These are phyloP conservation scores for Dryoscopus gambensis DNA, from an alignment of 2,113 vertebrate species.

Conservation along the genomic window DNA sequence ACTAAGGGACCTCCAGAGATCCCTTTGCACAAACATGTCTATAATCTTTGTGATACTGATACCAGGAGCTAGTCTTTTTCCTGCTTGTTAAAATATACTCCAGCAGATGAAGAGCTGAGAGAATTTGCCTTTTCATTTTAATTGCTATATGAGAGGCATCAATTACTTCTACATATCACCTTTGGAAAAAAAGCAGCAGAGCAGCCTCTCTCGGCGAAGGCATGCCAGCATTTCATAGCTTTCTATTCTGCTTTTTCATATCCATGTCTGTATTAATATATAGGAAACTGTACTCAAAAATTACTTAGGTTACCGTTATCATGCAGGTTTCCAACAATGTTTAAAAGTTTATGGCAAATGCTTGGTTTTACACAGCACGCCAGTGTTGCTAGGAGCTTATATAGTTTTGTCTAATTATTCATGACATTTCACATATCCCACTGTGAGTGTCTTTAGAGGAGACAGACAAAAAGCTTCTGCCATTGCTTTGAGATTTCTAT, in stretches of 20 bases:
- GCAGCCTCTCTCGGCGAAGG: background rate
- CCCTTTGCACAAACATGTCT: background rate
- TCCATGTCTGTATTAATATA: background rate
- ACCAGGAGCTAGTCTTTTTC: background rate
- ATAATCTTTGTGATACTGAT: background rate
- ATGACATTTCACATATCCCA: conserved; percentile 56
- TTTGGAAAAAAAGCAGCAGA: background rate
- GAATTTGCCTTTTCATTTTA: background rate
- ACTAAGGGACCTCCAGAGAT: background rate
- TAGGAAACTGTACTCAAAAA: background rate
- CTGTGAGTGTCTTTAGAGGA: conserved; percentile 25
- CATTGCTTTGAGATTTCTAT: conserved; percentile 11
- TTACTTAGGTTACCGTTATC: background rate
- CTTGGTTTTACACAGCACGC: background rate
- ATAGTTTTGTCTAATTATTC: conserved; percentile 64
- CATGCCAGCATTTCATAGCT: background rate
- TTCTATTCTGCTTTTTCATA: background rate
- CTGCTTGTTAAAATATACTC: background rate
- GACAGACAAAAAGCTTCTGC: conserved; percentile 37
- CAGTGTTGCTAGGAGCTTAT: conserved; percentile 32
- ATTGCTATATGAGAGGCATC: background rate
- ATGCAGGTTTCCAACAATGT: conserved; percentile 18
- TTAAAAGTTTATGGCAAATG: conserved; percentile 27
- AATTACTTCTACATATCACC: background rate
- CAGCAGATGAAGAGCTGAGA: background rate